These are phyloP conservation scores for Podiceps cristatus DNA, from an alignment of 2,113 vertebrate genomes.

Conservation along the genomic window DNA sequence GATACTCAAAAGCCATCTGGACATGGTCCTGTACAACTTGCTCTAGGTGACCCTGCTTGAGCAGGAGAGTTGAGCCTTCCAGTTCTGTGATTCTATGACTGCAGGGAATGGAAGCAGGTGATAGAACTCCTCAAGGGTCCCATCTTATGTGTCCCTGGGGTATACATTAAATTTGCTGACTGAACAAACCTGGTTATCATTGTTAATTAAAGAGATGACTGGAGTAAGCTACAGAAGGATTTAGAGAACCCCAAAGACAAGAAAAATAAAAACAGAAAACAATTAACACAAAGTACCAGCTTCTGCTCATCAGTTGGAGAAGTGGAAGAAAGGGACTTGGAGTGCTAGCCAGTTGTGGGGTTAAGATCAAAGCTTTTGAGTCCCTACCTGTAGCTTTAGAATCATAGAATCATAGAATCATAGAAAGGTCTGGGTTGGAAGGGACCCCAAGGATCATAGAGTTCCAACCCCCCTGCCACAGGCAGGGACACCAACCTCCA, in stretches of 20 bases:
- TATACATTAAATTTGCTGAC: neutral
- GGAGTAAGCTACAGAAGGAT: neutral
- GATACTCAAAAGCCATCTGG: neutral
- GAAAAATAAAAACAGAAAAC: neutral
- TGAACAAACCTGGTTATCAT: neutral
- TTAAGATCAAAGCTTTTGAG: neutral
- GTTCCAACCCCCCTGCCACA: too few relatives aligned
- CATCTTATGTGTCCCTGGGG: too few relatives aligned
- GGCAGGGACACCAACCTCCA: too few relatives aligned
- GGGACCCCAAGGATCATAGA: too few relatives aligned
- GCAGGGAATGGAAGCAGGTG: neutral
- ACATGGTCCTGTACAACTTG: fast-evolving
- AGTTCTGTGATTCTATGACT: neutral
- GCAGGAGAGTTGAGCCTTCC: neutral
- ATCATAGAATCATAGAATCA: too few relatives aligned
- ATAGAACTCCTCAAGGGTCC: neutral
- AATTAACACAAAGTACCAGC: neutral
- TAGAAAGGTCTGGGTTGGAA: too few relatives aligned
- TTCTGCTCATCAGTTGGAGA: neutral
- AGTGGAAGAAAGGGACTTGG: neutral
- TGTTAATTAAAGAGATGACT: neutral
- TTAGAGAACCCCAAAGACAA: neutral
- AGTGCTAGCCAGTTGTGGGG: neutral
- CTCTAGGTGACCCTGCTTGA: neutral
- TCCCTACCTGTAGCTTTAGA: neutral